Evolutionary conservation across 2,797 vertebrate species (phyloP).

Genomic region (Molossus molossus): DNA sequence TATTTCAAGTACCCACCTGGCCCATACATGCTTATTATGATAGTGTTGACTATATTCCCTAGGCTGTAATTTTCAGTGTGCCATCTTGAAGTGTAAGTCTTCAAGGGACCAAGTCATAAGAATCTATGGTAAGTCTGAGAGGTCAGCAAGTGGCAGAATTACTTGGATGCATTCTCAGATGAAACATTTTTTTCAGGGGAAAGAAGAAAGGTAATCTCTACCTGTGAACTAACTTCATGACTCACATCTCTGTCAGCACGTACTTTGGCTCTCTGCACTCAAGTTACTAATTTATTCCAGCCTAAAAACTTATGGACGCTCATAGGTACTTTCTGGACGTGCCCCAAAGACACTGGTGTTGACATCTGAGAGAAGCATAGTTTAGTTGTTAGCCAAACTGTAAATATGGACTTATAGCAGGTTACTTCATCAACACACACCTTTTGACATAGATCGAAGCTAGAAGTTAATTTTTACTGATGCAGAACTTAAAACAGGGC

Average conservation of each 20-base stretch:
- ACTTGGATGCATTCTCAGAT: neutral
- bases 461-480: conserved; percentile 1
- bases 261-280: neutral
- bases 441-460: neutral
- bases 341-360: neutral
- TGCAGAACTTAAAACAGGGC: neutral
- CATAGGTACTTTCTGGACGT: neutral
- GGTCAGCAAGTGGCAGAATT: neutral
- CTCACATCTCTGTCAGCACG: neutral
- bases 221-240: neutral
- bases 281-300: neutral
- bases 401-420: neutral
- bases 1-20: neutral
- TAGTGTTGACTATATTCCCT: neutral
- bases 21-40: neutral
- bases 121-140: neutral
- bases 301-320: neutral
- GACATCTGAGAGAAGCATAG: neutral
- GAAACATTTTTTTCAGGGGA: conserved; percentile 34
- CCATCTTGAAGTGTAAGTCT: neutral
- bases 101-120: neutral
- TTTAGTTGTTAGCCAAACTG: neutral
- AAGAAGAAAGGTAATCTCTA: neutral
- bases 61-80: neutral
- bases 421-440: neutral